A percentile compares a stretch with the other conserved stretches of the same genome.
Conservation (phyloP, 2,888 invertebrate species). For the Baccha elongata region DNA sequence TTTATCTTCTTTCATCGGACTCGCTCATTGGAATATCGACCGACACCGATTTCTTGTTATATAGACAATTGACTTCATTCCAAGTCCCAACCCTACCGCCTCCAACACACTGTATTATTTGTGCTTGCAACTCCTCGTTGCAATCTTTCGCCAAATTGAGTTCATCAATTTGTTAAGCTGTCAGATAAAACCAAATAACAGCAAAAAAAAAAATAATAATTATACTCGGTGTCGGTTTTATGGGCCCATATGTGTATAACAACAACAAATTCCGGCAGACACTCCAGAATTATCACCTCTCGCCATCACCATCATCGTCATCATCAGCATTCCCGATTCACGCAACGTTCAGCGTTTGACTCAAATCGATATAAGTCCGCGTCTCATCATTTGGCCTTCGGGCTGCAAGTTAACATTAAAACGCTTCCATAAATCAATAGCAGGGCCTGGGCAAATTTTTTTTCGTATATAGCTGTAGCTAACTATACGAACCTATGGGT, state of each 20-base stretch:
- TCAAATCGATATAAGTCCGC: conserved; percentile 68
- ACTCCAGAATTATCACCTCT: conserved; percentile 72
- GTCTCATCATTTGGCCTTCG: conserved; percentile 71
- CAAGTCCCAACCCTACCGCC: background rate
- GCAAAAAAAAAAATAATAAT: conserved; percentile 54
- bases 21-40: conserved; percentile 44
- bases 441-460: conserved; percentile 20
- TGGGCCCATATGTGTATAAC: conserved; percentile 31
- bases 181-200: conserved; percentile 72
- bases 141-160: conserved; percentile 67
- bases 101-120: background rate
- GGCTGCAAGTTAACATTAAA: conserved; percentile 67
- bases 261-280: conserved; percentile 46
- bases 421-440: conserved; percentile 70
- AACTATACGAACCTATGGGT: conserved; percentile 10
- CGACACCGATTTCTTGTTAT: conserved; percentile 49
- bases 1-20: conserved; percentile 64
- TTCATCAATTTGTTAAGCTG: conserved; percentile 73
- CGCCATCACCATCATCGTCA: conserved; percentile 47
- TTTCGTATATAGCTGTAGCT: conserved; percentile 7
- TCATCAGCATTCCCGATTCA: conserved; percentile 45
- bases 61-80: background rate
- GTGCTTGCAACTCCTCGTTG: conserved; percentile 9
- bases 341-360: conserved; percentile 53
- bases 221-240: conserved; percentile 55